Percentiles rank a stretch among this genome's conserved stretches.
These are phyloP conservation scores for Oeneis ivallda DNA, from an alignment of 2,888 invertebrate species.

Conservation along the genomic window DNA sequence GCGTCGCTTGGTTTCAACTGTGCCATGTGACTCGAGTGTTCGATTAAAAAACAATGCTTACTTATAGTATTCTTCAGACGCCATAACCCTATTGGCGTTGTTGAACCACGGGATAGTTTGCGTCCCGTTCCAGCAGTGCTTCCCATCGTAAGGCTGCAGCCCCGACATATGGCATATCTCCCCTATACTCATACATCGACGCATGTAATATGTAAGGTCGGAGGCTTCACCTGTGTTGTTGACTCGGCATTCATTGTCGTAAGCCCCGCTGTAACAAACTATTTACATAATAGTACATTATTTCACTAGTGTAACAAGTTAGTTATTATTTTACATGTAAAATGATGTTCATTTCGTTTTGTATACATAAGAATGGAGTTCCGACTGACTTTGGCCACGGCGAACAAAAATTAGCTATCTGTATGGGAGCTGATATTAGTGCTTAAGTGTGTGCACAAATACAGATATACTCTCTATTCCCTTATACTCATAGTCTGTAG, in stretches of 20 bases:
- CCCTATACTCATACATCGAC: conserved; percentile 72
- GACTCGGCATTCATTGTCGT: conserved; percentile 77
- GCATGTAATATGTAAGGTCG: conserved; percentile 78
- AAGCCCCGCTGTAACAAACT: conserved; percentile 86
- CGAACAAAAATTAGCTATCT: no score
- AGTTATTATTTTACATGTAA: no score
- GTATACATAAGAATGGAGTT: no score
- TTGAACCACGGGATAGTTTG: conserved; percentile 70
- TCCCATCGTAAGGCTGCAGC: conserved; percentile 65
- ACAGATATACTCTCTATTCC: no score
- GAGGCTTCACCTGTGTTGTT: conserved; percentile 56
- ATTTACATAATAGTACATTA: conserved; percentile 20
- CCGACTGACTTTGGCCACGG: no score
- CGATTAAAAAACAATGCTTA: conserved; percentile 57
- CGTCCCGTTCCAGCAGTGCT: conserved; percentile 65
- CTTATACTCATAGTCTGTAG: no score
- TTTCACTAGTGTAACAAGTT: neutral
- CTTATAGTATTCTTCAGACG: conserved; percentile 86
- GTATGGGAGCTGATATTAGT: no score
- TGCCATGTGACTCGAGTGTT: neutral
- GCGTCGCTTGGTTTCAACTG: no score
- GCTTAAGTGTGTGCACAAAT: no score
- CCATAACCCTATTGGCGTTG: conserved; percentile 79
- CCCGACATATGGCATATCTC: conserved; percentile 73
- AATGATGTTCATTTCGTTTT: no score